Base-by-base conservation (phyloP, 2,888 invertebrate species). In the Diarsia dahlii region DNA sequence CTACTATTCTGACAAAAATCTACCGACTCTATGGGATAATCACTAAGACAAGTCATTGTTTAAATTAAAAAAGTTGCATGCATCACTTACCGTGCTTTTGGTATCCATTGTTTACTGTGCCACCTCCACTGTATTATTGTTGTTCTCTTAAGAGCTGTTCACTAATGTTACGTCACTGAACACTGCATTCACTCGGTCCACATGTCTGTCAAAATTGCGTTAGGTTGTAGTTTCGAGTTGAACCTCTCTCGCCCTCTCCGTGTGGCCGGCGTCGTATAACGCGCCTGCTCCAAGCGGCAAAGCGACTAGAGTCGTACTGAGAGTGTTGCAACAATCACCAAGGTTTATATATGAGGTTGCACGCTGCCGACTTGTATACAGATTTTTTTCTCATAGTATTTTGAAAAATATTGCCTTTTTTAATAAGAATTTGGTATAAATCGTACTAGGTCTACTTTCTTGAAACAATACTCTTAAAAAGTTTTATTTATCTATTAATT, bases 261-360 rank as follows among this genome's bases (percentile, higher is more conserved):
- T 95, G 93, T 94, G 95, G 95, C 92, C 94, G 95, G 95, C 95
- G 93, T 92, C 93, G 92, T 92, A 77, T 70, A 85, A 93, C 94
- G 95, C 94, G 95, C 96, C 95, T 92, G 95, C 89, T 94, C 96
- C 96, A 94, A 96, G 93, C 97, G 96, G 96, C 97, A 97, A 96
- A 96, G 96, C 97, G 97, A 97, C 97, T 96, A 97, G 96, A 97
- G 96, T 95, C 96, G 95, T 94, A 96, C 96, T 97, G 96, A 96
- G 94, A 91, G 94, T 96, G 95, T 96, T 95, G 95, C 95, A 96
- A 96, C 95, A 91, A 91, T 91, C 93, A 89, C 94, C 94, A 95
- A 95, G 94, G 94, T 94, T 96, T 96, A 96, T 95, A 96, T 96
- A 96, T 96, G 93, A 95, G 92, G 91, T 94, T 95, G 94, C 92